Evolutionary conservation across 2,888 invertebrate genomes (phyloP), one percentile per base, ranked within the genome.

Genomic region (Ornithoptera priamus): DNA sequence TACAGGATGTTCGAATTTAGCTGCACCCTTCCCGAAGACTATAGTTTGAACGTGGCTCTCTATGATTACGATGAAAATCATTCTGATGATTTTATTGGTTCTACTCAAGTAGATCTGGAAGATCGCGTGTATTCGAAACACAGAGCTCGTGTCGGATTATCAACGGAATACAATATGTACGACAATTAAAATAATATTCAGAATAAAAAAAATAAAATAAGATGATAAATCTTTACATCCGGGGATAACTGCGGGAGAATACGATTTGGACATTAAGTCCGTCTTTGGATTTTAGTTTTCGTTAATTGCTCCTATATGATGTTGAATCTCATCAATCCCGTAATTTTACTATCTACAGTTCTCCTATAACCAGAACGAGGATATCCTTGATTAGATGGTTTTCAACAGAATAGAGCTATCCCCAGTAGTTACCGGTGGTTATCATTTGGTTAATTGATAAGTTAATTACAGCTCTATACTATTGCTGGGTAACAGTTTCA

Each of bases 41-140:
- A 96, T 72, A 88, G 94, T 67, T 83, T 98, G 67, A 94, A 93
- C 50, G 90, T 98, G 0, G 94, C 96, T 53, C 90, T 98, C 0
- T 96, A 95, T 84, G 97, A 98, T 83, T 95, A 94, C 85, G 97
- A 97, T 78, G 80, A 93, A 3, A 85, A 94, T 1, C 93, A 94
- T 1, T 84, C 92, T 3, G 97, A 98, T 80, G 96, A 97, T 80
- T 85, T 97, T 12, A 97, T 98, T 76, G 98, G 98, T 0, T 95
- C 95, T 77, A 98, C 98, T 0, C 92, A 90, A 72, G 95, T 98
- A 72, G 98, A 98, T 85, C 88, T 98, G 62, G 98, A 98, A 88
- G 96, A 97, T 85, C 94, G 98, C 71, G 96, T 96, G 82, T 97
- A 96, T 81, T 95, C 95, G 22, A 94, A 94, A 74, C 97, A 97